Base-by-base conservation (phyloP, 2,888 invertebrate species). In the Ophion costatus region DNA sequence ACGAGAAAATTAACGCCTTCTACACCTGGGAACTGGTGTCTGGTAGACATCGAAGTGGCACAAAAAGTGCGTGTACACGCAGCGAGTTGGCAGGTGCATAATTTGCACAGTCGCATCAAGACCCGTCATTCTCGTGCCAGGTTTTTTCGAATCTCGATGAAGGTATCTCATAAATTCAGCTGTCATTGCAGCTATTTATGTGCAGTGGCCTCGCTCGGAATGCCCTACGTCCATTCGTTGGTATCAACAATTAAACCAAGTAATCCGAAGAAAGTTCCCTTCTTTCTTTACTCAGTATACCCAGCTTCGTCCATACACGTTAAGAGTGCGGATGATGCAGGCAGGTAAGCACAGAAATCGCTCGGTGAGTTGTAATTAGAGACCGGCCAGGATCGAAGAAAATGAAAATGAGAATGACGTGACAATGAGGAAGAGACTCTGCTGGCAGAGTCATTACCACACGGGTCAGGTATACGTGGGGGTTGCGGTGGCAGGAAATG, bases 401-500 rank as follows among this genome's bases (percentile, higher is more conserved):
- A 59, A 67, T 59, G 51, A 45, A 78, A 69, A 24, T 59, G 45
- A 20, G 45, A 61, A 70, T 78, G 61, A 78, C 61, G 78, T 78
- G 78, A 78, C 61, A 57, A 78, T 70, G 78, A 45, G 56, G n/a
- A 78, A 69, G 59, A 14, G 38, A n/a, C 38, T 71, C 38, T 71
- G 76, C 56, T 69, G 24, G 22, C 61, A 76, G 82, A 71, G 82
- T 82, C 80, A 85, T 85, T 85, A 85, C 82, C 67, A 59, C 82
- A 57, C 11, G 75, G 45, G 57, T 33, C 71, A 63, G 38, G 67
- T 69, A 69, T 61, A 64, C 59, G 73, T 57, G 63, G 70, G 70
- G 11, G 82, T 70, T 82, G 85, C 67, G 79, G 73, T 73, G 80
- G 67, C 80, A 85, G 82, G 82, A 85, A 85, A 82, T 76, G 79